Evolutionary conservation across 2,888 invertebrate genomes (phyloP).

Genomic region (Polymixis flavicincta): DNA sequence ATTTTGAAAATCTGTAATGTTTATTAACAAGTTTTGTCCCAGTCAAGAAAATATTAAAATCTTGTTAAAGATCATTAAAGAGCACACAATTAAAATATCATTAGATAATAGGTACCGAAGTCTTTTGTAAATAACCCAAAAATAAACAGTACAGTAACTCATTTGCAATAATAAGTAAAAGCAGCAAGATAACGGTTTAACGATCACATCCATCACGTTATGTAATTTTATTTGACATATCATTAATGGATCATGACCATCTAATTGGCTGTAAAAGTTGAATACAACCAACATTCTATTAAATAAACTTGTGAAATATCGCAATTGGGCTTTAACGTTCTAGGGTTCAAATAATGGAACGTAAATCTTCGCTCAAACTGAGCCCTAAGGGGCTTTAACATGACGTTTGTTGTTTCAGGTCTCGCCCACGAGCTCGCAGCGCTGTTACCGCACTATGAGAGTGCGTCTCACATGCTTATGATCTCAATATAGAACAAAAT

Average conservation of each 20-base stretch:
- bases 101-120: conserved; percentile 9
- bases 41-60: neutral
- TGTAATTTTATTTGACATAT: conserved; percentile 41
- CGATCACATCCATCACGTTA: conserved; percentile 35
- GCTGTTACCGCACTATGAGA: conserved; percentile 87
- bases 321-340: conserved; percentile 26
- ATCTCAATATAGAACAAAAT: conserved; percentile 81
- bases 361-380: conserved; percentile 39
- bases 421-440: conserved; percentile 75
- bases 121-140: conserved; percentile 14
- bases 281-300: conserved; percentile 5
- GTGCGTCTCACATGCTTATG: conserved; percentile 85
- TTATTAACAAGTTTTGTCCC: neutral
- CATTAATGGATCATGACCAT: conserved; percentile 26
- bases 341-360: conserved; percentile 45
- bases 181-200: conserved; percentile 10
- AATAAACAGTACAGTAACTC: conserved; percentile 10
- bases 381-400: conserved; percentile 64
- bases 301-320: conserved; percentile 24
- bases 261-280: conserved; percentile 32
- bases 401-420: conserved; percentile 86
- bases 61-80: neutral
- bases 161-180: conserved; percentile 23
- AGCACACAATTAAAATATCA: conserved; percentile 1
- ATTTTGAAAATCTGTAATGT: conserved; percentile 13